Base-by-base conservation (phyloP, 2,888 invertebrate species). In the Leptopilina myrica region DNA sequence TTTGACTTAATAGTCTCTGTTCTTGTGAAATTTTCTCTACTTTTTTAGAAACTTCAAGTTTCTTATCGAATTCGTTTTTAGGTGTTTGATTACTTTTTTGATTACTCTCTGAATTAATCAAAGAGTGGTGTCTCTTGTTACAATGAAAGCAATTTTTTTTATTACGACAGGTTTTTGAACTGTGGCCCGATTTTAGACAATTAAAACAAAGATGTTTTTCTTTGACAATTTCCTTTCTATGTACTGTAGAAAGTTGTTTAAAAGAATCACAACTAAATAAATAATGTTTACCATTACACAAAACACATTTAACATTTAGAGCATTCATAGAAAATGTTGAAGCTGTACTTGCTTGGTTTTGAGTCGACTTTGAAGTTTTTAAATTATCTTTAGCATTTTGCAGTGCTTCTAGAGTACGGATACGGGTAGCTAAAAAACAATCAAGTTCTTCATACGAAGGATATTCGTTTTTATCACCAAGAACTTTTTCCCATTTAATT, bases 211-310 rank as follows among this genome's bases (percentile, higher is more conserved):
- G 5, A 56, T 56, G 56, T 12, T 56, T 56, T 56, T 56, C 56
- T 56, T 56, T 56, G 2, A 56, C 56, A n/a, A 56, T n/a, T 56
- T 56, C 11, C 5, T 56, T 56, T n/a, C 12, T 12, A 56, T 56
- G 56, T 3, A n/a, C 14, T 5, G 1, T 5, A 5, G 56, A n/a
- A 5, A 56, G n/a, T 12, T 12, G 12, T 56, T 56, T 56, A 14
- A 56, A 56, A n/a, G 56, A 56, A 56, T 56, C 56, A 56, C 56
- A 56, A 56, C 56, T 14, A 12, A 56, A 56, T 56, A 56, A 56
- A 56, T 2, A 26, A 26, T 56, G 56, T 56, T 56, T 56, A 12
- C n/a, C 56, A 56, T 56, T n/a, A n/a, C n/a, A 56, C 11, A 56
- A n/a, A 12, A 56, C 14, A n/a, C n/a, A 56, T 56, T 56, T 56